Evolutionary conservation across 2,888 invertebrate genomes (phyloP).

Genomic region (Timema cristinae): DNA sequence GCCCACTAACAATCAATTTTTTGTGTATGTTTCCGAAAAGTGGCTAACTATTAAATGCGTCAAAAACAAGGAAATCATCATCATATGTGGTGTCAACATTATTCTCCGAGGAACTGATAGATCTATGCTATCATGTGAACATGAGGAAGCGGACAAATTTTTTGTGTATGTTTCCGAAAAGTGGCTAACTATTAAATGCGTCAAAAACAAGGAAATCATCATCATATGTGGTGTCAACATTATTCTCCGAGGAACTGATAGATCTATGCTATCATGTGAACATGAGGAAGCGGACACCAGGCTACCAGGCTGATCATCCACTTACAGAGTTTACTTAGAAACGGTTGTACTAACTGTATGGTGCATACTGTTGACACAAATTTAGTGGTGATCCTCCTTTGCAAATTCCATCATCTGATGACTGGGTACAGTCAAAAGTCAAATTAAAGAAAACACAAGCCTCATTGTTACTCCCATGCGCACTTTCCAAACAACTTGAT

Average conservation of each 20-base stretch:
- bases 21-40: neutral
- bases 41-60: neutral
- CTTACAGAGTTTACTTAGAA: neutral
- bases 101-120: constrained; percentile 10
- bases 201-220: neutral
- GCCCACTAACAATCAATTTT: neutral
- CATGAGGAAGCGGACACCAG: neutral
- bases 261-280: neutral
- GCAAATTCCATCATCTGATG: neutral
- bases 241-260: constrained; percentile 10
- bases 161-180: neutral
- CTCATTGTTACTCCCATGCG: too few species aligned
- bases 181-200: neutral
- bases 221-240: neutral
- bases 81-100: neutral
- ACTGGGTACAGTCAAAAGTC: too few species aligned
- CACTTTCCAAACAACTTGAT: too few species aligned
- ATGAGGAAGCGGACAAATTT: neutral
- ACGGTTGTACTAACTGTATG: neutral
- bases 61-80: neutral
- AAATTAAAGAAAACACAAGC: too few species aligned
- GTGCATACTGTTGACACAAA: neutral
- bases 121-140: neutral
- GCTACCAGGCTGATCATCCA: neutral
- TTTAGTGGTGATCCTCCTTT: neutral